Base-by-base conservation (phyloP, 2,888 invertebrate species). In the Liopterus haemorrhoidalis region DNA sequence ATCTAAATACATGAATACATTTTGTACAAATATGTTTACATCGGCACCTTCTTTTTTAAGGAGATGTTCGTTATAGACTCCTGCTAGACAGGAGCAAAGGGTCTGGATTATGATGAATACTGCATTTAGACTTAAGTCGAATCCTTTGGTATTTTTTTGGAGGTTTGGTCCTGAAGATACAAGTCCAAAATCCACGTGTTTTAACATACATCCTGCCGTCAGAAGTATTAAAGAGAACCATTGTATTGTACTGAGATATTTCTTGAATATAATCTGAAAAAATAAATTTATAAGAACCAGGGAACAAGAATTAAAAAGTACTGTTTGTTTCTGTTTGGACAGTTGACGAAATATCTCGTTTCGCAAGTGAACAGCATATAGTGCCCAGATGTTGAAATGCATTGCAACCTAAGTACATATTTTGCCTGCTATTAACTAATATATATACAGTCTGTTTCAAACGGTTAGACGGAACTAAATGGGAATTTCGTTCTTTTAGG, bases 11-110 rank as follows among this genome's bases (percentile, higher is more conserved):
- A 95, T 93, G 60, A 91, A 95, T 5, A 92, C 81, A 66, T 95
- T 96, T 69, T 95, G 95, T 52, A 94, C 70, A 69, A 89, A 91
- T 59, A 95, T 86, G 62, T 92, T 86, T 0, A 92, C 84, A 53
- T 85, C 81, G 2, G 81, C 78, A 12, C 90, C 90, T 57, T 82
- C 79, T 19, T 83, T 84, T 71, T 95, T 95, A 3, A 96, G 71
- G 40, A 96, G 72, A 67, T 89, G 92, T 64, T 96, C 95, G 64
- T 94, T 95, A 67, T 94, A 96, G 2, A 95, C 95, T 4, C 95
- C 95, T 1, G 95, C 95, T 48, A 93, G 70, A 57, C 94, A 95
- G 0, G 95, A 95, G 62, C 88, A 93, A 52, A 92, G 77, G 37
- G 88, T 85, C 76, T 94, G 85, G 14, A 85, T 76, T 49, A 80